Base-by-base conservation (phyloP, 2,797 vertebrate genomes). In the Bucorvus abyssinicus region DNA sequence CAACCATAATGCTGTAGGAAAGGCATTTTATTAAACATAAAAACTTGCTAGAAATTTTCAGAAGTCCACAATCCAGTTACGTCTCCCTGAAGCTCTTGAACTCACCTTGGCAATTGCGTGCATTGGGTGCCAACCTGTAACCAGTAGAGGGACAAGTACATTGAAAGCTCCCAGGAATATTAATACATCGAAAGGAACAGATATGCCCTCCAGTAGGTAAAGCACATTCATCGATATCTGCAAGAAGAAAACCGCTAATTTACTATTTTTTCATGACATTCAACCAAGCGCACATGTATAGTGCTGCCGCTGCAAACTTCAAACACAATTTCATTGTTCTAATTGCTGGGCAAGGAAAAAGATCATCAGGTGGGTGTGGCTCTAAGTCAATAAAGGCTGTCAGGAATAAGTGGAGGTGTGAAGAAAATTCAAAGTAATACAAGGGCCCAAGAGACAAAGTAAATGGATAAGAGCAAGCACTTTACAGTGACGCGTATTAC, bases 151-250 rank as follows among this genome's bases (percentile, higher is more conserved):
- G 99, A 70, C 99, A 99, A 90, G 98, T 98, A 91, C 99, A 99
- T 57, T 99, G 98, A 98, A 99, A 99, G 96, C 99, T 99, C 14
- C 99, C 99, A 0, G 98, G 98, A 36, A 98, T 92, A 93, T 99
- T 99, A 97, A 99, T 96, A 81, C 99, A 99, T 78, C 98, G 98
- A 94, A 99, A 99, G n/a, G 99, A 98, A 89, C 99, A 99, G 96
- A 99, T 99, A 83, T 99, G 99, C 57, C 99, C 99, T 78, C 99
- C 99, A 1, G 99, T 99, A 76, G 99, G 99, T 89, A 99, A 97
- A 36, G 99, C 99, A 21, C 99, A 99, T 95, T 99, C 99, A 57
- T 99, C 99, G 12, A 99, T 99, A 92, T 99, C 99, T 99, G 96
- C 36, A 95, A 95, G 18, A 10, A 67, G 83, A 78, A 89, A 65